Evolutionary conservation across 2,888 invertebrate genomes (phyloP), one percentile per base, ranked within the genome.

Genomic region (Trimorus sp.): DNA sequence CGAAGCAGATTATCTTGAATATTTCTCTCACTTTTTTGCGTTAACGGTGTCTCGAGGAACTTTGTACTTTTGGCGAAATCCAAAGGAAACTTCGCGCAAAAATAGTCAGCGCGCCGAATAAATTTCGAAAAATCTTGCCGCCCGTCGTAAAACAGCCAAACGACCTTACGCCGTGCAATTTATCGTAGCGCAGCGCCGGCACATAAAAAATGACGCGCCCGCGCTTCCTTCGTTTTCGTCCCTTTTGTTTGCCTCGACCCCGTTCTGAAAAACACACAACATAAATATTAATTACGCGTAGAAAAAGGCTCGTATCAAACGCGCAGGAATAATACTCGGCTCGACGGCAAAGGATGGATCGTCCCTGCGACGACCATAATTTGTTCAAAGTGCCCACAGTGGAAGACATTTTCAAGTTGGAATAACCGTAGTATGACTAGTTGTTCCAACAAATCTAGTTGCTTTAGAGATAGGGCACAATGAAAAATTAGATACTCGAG

Each of bases 1-100:
- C 15, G 59, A 63, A 74, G 77, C 77, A 78, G 82, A 82, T 82
- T 82, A 78, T 78, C 82, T 82, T 74, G 78, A 82, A 82, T 74
- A 78, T 74, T 82, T 82, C 70, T 82, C 73, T 70, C 73, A 73
- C 70, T 77, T 82, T 78, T 74, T 78, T 68, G 69, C 56, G 76
- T 76, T 73, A 71, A 74, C 69, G 63, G 68, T 79, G 81, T 81
- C 81, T 81, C 63, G 73, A 71, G 65, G 73, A 80, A 77, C 77
- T 78, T 77, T 74, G 65, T 78, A 74, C 82, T 82, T 78, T 74
- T 74, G 69, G 68, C 53, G 63, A 65, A 82, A 82, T 77, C 68
- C 60, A 69, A 78, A 82, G 74, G 73, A 78, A 77, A 82, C 77
- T 82, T 78, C 16, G 65, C 14, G 68, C 81, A 74, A 77, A 81